phyloP scores from a whole-genome alignment of 2,113 vertebrate genomes.

The Artemisiospiza belli region DNA sequence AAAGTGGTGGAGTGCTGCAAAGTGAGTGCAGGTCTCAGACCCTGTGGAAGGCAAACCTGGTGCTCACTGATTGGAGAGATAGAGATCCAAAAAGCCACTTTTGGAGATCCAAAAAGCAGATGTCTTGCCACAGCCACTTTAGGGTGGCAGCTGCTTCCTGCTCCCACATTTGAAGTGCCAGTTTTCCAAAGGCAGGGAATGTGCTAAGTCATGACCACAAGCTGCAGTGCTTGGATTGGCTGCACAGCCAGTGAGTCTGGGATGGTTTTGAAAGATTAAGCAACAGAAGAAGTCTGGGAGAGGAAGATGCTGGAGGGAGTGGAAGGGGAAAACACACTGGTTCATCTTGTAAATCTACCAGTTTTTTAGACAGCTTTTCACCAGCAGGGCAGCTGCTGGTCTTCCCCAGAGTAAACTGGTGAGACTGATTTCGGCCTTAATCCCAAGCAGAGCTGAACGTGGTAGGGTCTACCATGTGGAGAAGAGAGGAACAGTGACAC shows the following conservation, averaged over 20 bases:
- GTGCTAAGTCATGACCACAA: neutral
- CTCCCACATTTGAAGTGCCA: neutral
- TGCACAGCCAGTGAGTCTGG: neutral
- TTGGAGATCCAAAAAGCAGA: neutral
- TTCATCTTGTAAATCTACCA: neutral
- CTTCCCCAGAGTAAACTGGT: neutral
- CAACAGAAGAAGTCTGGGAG: neutral
- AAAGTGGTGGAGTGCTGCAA: neutral
- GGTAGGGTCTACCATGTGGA: rapidly evolving
- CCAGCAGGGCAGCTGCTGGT: neutral
- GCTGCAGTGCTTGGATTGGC: neutral
- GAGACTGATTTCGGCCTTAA: neutral
- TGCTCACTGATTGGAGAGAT: rapidly evolving
- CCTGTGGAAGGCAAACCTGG: neutral
- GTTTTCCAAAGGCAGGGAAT: neutral
- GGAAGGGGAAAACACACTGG: no score
- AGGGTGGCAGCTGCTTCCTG: neutral
- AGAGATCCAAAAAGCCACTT: neutral
- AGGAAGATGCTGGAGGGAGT: rapidly evolving
- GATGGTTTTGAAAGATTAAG: neutral
- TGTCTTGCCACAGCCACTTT: neutral
- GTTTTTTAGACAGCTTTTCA: neutral
- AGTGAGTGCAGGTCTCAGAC: rapidly evolving
- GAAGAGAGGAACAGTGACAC: neutral
- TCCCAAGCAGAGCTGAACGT: neutral